Evolutionary conservation across 2,797 vertebrate genomes (phyloP), one percentile per base, ranked within the genome.

Genomic region (Scarus forsteni): DNA sequence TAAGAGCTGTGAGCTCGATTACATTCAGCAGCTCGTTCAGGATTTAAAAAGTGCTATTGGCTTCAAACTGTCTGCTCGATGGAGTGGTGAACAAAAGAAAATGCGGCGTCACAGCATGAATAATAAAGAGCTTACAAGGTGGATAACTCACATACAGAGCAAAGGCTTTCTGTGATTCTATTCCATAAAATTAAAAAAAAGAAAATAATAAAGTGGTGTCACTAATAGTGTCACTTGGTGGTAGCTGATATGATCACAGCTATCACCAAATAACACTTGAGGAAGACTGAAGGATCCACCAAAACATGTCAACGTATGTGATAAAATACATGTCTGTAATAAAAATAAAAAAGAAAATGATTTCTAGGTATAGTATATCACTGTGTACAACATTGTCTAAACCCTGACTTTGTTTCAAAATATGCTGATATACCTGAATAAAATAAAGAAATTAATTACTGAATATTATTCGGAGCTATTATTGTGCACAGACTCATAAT

Each of bases 71-170:
- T 64, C 78, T 74, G 70, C 70, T 7, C 61, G 8, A 85, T 66
- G 72, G 90, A 79, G 75, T 77, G 67, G 62, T 34, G 68, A 86
- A 85, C 70, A 85, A 82, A 87, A 87, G 83, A 85, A 79, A 83
- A 85, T 70, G 77, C 67, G 73, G 75, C 52, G 62, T 80, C 71
- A 49, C 77, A 67, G 78, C 66, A 81, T 90, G 90, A 90, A 93
- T 92, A 87, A 89, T 90, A 75, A 89, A 88, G 81, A 73, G 76
- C 64, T 66, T 51, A 65, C 57, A 77, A 65, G 69, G 84, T 73
- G 66, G 56, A 83, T 66, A 75, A 80, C 53, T 59, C 45, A 62
- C 70, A 71, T 70, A 59, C 60, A 76, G 18, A 70, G 43, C 45
- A 42, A 36, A 57, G 15, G 62, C 52, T 75, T 70, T 43, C 63